phyloP scores from a whole-genome alignment of 2,113 vertebrate genomes.

The Podilymbus podiceps region DNA sequence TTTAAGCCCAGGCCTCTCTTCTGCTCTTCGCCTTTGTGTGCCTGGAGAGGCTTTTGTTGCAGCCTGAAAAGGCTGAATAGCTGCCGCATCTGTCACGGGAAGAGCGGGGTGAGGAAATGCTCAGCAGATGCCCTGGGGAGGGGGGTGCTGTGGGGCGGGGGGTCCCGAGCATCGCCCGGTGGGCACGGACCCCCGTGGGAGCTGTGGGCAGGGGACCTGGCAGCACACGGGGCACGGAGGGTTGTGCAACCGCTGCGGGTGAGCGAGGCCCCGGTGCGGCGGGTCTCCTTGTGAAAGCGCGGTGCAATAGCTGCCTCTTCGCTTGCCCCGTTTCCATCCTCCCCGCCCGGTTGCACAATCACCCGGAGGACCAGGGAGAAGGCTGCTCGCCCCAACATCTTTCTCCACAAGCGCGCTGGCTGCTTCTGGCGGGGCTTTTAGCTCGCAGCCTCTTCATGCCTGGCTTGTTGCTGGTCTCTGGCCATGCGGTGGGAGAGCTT shows the following conservation, averaged over 20 bases:
- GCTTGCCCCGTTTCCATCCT: not conserved
- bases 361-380: rapidly evolving
- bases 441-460: not conserved
- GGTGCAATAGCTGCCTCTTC: not conserved
- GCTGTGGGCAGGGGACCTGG: not conserved
- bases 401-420: rapidly evolving
- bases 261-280: not conserved
- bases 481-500: rapidly evolving
- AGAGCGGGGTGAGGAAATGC: conserved; percentile 7
- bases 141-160: rapidly evolving
- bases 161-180: not conserved
- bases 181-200: not conserved
- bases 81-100: conserved; percentile 75
- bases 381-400: not conserved
- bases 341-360: not conserved
- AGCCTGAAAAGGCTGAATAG: conserved; percentile 75
- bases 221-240: rapidly evolving
- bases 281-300: not conserved
- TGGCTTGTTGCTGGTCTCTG: not conserved
- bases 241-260: not conserved
- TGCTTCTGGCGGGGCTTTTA: rapidly evolving
- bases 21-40: conserved; percentile 71
- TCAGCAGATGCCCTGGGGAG: conserved; percentile 59
- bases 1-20: conserved; percentile 52
- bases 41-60: conserved; percentile 76